phyloP scores from a whole-genome alignment of 2,797 vertebrate species.

The Pteropus rufus region DNA sequence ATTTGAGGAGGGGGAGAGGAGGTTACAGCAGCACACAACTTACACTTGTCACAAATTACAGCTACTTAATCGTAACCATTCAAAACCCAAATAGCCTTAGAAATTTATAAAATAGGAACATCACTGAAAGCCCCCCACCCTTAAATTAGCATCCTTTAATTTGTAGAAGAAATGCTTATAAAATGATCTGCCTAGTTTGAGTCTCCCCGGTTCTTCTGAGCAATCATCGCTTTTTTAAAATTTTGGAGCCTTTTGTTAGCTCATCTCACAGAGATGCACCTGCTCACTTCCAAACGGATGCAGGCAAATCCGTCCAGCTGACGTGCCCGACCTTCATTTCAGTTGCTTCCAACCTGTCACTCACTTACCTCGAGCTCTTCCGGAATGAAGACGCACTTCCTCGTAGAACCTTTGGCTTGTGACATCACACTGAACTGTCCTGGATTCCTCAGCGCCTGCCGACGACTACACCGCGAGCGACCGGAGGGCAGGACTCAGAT shows the following conservation, averaged over 20 bases:
- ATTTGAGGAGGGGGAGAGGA: background rate
- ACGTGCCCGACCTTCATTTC: fast-evolving
- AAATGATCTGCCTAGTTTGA: background rate
- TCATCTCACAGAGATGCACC: background rate
- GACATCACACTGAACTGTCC: background rate
- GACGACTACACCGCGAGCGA: background rate
- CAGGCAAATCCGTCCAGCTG: background rate
- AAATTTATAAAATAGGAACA: background rate
- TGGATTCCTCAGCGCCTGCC: background rate
- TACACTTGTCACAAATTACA: background rate
- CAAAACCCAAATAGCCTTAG: background rate
- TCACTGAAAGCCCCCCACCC: background rate
- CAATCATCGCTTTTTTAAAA: too few species aligned
- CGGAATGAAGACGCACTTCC: background rate
- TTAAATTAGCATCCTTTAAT: background rate
- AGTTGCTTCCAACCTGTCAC: too few species aligned
- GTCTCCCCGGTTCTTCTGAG: background rate
- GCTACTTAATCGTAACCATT: background rate
- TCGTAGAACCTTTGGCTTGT: background rate
- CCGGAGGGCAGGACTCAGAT: background rate
- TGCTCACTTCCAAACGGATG: background rate
- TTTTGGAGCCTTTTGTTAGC: background rate
- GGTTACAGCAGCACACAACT: background rate
- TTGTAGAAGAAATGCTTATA: background rate
- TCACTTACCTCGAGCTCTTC: background rate